Conservation (phyloP, 2,113 vertebrate genomes). For the Rostratula benghalensis region DNA sequence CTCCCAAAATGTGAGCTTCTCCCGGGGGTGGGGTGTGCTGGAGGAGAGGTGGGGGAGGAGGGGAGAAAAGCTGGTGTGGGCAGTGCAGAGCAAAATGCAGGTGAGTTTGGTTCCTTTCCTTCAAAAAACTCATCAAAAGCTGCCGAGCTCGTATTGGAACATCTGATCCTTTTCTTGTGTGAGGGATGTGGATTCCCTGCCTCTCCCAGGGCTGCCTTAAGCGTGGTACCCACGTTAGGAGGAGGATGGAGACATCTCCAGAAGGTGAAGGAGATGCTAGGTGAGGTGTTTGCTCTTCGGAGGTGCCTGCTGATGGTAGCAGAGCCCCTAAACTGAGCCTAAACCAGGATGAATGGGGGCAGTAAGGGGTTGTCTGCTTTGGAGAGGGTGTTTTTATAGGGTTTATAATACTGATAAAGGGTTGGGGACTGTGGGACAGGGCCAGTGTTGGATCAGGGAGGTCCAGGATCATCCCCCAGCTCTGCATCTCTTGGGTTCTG, state of each 20-base stretch:
- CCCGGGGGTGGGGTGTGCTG: rapidly evolving
- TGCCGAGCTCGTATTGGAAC: rapidly evolving
- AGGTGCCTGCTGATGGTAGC: neutral
- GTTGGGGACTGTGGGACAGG: neutral
- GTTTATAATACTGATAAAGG: rapidly evolving
- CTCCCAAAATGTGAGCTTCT: neutral
- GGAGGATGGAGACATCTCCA: neutral
- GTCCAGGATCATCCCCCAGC: rapidly evolving
- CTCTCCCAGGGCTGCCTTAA: neutral
- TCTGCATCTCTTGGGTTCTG: neutral
- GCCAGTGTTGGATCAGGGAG: neutral
- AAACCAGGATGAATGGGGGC: neutral
- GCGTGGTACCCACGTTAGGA: rapidly evolving
- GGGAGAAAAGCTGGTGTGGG: neutral
- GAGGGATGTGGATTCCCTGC: neutral
- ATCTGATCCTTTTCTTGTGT: rapidly evolving
- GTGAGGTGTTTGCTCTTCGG: neutral
- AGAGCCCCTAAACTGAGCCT: neutral
- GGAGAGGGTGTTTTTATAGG: rapidly evolving
- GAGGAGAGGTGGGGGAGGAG: too few relatives aligned
- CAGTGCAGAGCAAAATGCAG: neutral
- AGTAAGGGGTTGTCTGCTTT: neutral
- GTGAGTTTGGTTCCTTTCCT: neutral
- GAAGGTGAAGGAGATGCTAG: neutral
- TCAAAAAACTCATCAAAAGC: neutral